phyloP scores from a whole-genome alignment of 2,888 invertebrate genomes.

The Diadegma fenestrale region DNA sequence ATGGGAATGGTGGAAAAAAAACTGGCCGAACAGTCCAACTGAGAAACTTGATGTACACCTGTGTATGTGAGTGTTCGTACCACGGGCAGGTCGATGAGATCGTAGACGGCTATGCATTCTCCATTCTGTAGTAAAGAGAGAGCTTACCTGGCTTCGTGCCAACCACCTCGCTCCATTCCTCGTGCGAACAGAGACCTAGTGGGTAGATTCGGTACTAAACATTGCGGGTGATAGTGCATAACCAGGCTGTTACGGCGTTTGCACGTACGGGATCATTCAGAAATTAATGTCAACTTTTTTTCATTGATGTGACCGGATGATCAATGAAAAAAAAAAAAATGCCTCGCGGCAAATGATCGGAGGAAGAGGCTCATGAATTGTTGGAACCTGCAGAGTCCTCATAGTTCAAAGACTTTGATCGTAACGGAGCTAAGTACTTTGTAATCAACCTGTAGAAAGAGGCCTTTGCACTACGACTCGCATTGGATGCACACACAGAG shows the following conservation, averaged over 20 bases:
- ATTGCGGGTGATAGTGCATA: slow-evolving; percentile 75
- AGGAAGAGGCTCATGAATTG: neutral
- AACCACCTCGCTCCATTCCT: slow-evolving; percentile 71
- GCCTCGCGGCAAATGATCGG: neutral
- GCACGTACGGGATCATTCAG: slow-evolving; percentile 60
- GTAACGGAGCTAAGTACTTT: slow-evolving; percentile 14
- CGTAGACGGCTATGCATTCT: slow-evolving; percentile 62
- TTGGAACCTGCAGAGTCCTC: neutral
- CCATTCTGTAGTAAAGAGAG: slow-evolving; percentile 42
- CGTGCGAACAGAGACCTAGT: slow-evolving; percentile 66
- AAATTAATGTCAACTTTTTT: slow-evolving; percentile 24
- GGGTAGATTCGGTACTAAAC: slow-evolving; percentile 68
- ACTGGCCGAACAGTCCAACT: slow-evolving; percentile 39
- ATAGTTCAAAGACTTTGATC: neutral
- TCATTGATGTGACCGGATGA: slow-evolving; percentile 26
- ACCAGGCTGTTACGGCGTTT: slow-evolving; percentile 65
- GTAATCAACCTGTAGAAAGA: slow-evolving; percentile 55
- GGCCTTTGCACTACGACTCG: slow-evolving; percentile 30
- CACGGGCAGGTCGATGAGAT: slow-evolving; percentile 17
- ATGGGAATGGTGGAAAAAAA: slow-evolving; percentile 16
- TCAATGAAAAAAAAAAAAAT: slow-evolving; percentile 16
- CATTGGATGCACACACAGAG: slow-evolving; percentile 55
- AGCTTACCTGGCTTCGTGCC: slow-evolving; percentile 82
- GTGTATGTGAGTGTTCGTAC: slow-evolving; percentile 31
- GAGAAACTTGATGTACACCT: slow-evolving; percentile 49